Evolutionary conservation across 2,888 invertebrate genomes (phyloP), one percentile per base, ranked within the genome.

Genomic region (Protodeltote pygarga): DNA sequence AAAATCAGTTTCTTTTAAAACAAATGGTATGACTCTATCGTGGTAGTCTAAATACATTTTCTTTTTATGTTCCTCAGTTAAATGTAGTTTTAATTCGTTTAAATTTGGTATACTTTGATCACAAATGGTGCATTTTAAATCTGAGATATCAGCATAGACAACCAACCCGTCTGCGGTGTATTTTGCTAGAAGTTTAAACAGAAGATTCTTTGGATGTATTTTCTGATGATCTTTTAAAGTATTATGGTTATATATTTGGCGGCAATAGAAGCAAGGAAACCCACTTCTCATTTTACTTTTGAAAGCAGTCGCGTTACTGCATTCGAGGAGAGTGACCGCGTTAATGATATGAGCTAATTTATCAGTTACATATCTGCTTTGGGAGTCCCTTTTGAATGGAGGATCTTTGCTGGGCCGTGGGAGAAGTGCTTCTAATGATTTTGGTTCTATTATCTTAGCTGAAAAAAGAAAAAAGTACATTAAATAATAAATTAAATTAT

Each of bases 241-340:
- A 3, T 66, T 48, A 1, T 72, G 65, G 5, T 67, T 63, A 11
- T 58, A 63, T 3, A 65, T 59, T 20, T 58, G 35, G 6, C 65
- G 44, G 24, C 80, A 80, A 32, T 77, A 79, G 45, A 73, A 78
- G 5, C 80, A 80, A 0, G 75, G 73, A 44, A 66, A 80, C 0
- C 78, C 79, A 1, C 58, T 54, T 1, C 65, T 54, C 27, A 54
- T 71, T 46, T 77, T 79, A 13, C 66, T 65, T 45, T 73, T 75
- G 41, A 80, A 79, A 0, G 75, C 74, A 2, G 73, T 72, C 1
- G 77, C 53, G 40, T 74, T 80, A 0, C 79, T 79, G 31, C 47
- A 51, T 20, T 78, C 61, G 3, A 80, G 53, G 0, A 80, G 23
- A 0, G 69, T 63, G n/a, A 67, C 25, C 3, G 73, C 70, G 42